Evolutionary conservation across 1,140 invertebrate genomes (phyloP), one percentile per base, ranked within the genome.

Genomic region (Trichonephila clavipes): DNA sequence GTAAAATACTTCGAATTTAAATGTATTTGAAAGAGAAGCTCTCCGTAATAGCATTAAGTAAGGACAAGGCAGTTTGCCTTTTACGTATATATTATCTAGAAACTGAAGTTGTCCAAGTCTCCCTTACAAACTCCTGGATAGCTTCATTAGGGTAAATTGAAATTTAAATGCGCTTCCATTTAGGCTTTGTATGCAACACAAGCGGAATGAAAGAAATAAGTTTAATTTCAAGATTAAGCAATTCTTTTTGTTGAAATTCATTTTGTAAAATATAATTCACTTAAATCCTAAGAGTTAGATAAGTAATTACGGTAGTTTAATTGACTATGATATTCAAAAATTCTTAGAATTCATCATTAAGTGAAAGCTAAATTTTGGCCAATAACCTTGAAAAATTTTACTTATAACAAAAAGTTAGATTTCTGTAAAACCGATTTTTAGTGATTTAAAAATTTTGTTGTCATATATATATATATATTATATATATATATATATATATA

Each of bases 21-120:
- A 90, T 51, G 69, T 28, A 90, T 81, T 81, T 90, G 19, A 59
- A 81, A 90, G 59, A 24, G 69, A 90, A 69, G 24, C 66, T 81
- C 21, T 58, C 24, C 6, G 66, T 90, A 90, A 90, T 90, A 90
- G 69, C 44, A 90, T 90, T 90, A 90, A 77, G 24, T 44, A 61
- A 90, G 24, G 19, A 90, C 64, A 59, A 40, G 44, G 28, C 44
- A 51, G 69, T 12, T n/a, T 59, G 10, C 34, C 81, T 81, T 90
- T 90, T 90, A 59, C 69, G 14, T 77, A 59, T 59, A 81, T 61
- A 77, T 61, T 77, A 59, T 4, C 69, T 18, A 28, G 28, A 69
- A 44, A 51, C 51, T 61, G 51, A 58, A 81, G 64, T 59, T 81
- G 51, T 34, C 24, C 24, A 90, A 90, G 66, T 77, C 40, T 90